Evolutionary conservation across 2,888 invertebrate species (phyloP).

Genomic region (Drosophila austrosaltans): DNA sequence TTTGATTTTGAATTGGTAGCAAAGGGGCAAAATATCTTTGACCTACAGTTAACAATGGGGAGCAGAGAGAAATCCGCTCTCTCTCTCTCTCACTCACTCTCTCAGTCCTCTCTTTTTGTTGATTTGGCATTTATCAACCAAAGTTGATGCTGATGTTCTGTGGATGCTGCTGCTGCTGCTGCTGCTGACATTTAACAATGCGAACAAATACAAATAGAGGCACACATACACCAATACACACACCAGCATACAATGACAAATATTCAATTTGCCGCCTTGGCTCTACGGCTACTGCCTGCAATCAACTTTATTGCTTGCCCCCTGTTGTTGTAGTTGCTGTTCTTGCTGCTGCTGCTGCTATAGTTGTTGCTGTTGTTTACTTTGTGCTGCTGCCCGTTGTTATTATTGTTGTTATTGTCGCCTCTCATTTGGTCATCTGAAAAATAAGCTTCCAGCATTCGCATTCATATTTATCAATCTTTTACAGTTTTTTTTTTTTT

Average conservation of each 20-base stretch:
- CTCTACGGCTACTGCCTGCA: conserved; percentile 62
- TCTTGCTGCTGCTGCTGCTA: conserved; percentile 2
- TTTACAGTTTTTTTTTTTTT: no score
- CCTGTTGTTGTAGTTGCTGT: conserved; percentile 17
- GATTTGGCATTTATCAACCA: conserved; percentile 29
- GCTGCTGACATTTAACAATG: conserved; percentile 70
- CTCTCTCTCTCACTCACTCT: conserved; percentile 17
- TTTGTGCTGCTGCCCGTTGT: conserved; percentile 41
- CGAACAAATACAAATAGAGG: conserved; percentile 66
- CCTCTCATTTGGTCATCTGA: conserved; percentile 67
- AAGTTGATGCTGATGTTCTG: conserved; percentile 38
- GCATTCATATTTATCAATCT: conserved; percentile 68
- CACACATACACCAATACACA: conserved; percentile 32
- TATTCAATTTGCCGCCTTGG: conserved; percentile 70
- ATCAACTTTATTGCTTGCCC: conserved; percentile 71
- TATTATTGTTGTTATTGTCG: conserved; percentile 53
- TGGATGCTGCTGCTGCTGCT: conserved; percentile 39
- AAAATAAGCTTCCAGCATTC: conserved; percentile 49
- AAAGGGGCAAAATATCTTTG: conserved; percentile 26
- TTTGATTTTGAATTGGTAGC: conserved; percentile 35
- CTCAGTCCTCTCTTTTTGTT: conserved; percentile 9
- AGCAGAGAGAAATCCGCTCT: conserved; percentile 20
- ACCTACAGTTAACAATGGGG: conserved; percentile 63
- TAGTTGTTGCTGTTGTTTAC: conserved; percentile 56
- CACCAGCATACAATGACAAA: conserved; percentile 36